Evolutionary conservation across 2,888 invertebrate genomes (phyloP), one percentile per base, ranked within the genome.

Genomic region (Ommatoiulus sabulosus): DNA sequence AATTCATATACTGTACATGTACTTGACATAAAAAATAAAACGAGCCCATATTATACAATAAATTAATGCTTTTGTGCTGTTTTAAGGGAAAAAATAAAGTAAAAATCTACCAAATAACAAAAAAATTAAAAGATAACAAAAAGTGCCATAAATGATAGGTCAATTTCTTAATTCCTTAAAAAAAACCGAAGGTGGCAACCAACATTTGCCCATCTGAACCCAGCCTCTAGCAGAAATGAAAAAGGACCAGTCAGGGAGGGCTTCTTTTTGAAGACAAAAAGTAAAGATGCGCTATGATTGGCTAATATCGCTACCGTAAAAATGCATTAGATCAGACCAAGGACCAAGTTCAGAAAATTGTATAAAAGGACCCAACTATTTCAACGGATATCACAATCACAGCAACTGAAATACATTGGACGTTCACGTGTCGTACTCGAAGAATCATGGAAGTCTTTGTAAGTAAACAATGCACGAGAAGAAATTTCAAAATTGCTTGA

Each of bases 201-300:
- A 24, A 20, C 72, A 72, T 24, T 24, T 8, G 72, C 24, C 72
- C 72, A 0, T 72, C 24, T n/a, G 72, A 72, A 72, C n/a, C 3
- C 24, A 24, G 8, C 80, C 35, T 80, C 24, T 12, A 15, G 80
- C 12, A 15, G 24, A 12, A 80, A 80, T 80, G 24, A 7, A 80
- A 80, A 80, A 15, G 80, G 80, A 80, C 24, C 80, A 80, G 80
- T 80, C 24, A 80, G 80, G 80, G 35, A 35, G 80, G 80, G 24
- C 80, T 57, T 57, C 52, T 80, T 80, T 20, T 7, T 4, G 35
- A 80, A 1, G 8, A 35, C 35, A 35, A 80, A 80, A 80, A 35
- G n/a, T 2, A 35, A 24, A 24, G 80, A 80, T 80, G 80, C 2
- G 35, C 80, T 35, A 35, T 80, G 80, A 80, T 3, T 80, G 80